Percentiles rank a stretch among this genome's conserved stretches.
Evolutionary conservation across 2,113 vertebrate species (phyloP).

Genomic region (Seriola aureovittata): DNA sequence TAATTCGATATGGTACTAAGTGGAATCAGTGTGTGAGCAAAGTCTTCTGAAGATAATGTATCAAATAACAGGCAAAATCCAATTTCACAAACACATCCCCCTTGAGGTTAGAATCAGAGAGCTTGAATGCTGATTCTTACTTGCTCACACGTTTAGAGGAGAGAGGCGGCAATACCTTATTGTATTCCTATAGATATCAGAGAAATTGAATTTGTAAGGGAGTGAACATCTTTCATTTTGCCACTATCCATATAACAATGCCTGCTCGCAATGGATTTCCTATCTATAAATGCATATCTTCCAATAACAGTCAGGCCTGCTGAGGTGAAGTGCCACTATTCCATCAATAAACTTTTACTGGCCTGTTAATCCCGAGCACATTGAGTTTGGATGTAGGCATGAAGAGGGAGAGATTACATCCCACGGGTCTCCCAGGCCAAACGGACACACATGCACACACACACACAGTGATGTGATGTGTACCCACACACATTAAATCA

Average conservation of each 20-base stretch:
- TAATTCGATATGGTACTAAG: conserved; percentile 57
- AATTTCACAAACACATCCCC: conserved; percentile 70
- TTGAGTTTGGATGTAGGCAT: conserved; percentile 12
- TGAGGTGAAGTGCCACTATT: conserved; percentile 24
- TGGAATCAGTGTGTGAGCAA: conserved; percentile 58
- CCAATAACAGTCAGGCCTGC: conserved; percentile 25
- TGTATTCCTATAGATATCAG: conserved; percentile 58
- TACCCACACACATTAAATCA: background rate
- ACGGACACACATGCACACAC: conserved; percentile 2
- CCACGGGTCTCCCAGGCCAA: conserved; percentile 19
- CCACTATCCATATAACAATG: conserved; percentile 35
- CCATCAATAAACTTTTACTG: conserved; percentile 56
- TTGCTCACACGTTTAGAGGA: conserved; percentile 5
- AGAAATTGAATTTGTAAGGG: conserved; percentile 52
- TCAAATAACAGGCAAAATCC: conserved; percentile 65
- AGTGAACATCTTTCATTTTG: conserved; percentile 52
- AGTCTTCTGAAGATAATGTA: conserved; percentile 64
- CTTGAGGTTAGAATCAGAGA: conserved; percentile 48
- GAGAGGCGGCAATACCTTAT: conserved; percentile 32
- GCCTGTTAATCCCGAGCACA: conserved; percentile 53
- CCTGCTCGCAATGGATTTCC: conserved; percentile 53
- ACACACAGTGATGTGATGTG: background rate
- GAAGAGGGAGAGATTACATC: conserved; percentile 37
- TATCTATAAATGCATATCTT: conserved; percentile 55
- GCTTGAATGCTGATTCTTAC: conserved; percentile 45